Percentiles rank a stretch among this genome's conserved stretches.
These are phyloP conservation scores for Zaprionus davidi DNA, from an alignment of 1,140 invertebrate genomes.

Conservation along the genomic window DNA sequence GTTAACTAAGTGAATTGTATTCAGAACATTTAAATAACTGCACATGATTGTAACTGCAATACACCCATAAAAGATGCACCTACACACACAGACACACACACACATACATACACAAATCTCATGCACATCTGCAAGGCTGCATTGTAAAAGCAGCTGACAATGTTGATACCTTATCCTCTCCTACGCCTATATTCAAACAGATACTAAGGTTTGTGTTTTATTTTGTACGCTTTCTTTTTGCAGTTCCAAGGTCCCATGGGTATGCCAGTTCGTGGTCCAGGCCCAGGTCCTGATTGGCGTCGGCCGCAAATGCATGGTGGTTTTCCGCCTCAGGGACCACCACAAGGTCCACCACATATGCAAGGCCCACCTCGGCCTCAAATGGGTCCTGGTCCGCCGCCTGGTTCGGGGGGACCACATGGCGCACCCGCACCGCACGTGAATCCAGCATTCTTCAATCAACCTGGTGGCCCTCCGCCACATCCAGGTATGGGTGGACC, in stretches of 20 bases:
- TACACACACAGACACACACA: slow-evolving; percentile 12
- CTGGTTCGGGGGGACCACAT: slow-evolving; percentile 85
- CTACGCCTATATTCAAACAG: background rate
- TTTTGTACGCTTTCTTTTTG: slow-evolving; percentile 39
- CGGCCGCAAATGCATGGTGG: slow-evolving; percentile 88
- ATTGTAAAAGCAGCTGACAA: slow-evolving; percentile 4
- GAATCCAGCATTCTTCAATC: slow-evolving; percentile 97
- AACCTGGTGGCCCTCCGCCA: slow-evolving; percentile 87
- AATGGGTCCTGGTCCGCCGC: slow-evolving; percentile 86
- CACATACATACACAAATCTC: slow-evolving; percentile 19
- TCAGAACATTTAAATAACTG: slow-evolving; percentile 75
- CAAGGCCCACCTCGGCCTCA: slow-evolving; percentile 88
- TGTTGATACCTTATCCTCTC: slow-evolving; percentile 9
- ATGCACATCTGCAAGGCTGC: slow-evolving; percentile 25
- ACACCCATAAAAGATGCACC: slow-evolving; percentile 12
- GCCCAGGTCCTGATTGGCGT: slow-evolving; percentile 90
- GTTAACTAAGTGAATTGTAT: slow-evolving; percentile 78
- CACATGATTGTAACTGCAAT: slow-evolving; percentile 47
- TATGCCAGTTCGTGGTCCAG: slow-evolving; percentile 87
- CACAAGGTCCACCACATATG: slow-evolving; percentile 89
- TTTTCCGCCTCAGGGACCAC: slow-evolving; percentile 85
- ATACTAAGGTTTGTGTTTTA: slow-evolving; percentile 26
- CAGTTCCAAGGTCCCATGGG: slow-evolving; percentile 88
- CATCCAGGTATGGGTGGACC: slow-evolving; percentile 86
- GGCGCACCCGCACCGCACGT: slow-evolving; percentile 95